phyloP scores from a whole-genome alignment of 2,797 vertebrate genomes.

The Peromyscus aztecus region DNA sequence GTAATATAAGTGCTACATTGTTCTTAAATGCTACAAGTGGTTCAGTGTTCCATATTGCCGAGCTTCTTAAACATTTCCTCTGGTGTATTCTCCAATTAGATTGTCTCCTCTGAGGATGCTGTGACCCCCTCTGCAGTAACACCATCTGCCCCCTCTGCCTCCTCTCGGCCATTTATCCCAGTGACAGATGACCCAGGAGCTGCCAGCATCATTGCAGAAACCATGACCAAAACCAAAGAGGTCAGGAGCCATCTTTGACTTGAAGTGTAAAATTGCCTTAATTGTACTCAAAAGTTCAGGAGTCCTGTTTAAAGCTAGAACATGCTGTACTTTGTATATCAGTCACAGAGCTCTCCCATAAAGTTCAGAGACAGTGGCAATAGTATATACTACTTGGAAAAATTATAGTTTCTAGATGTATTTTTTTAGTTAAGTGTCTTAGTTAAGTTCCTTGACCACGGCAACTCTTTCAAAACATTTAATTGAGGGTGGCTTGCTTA shows the following conservation, averaged over 20 bases:
- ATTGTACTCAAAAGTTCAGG: neutral
- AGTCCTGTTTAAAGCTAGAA: neutral
- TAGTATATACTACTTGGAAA: neutral
- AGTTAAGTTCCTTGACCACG: neutral
- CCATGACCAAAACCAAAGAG: conserved; percentile 99
- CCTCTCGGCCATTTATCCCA: conserved; percentile 98
- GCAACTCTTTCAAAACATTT: neutral
- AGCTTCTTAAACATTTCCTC: neutral
- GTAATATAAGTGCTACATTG: neutral
- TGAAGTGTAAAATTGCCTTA: neutral
- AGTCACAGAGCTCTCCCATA: neutral
- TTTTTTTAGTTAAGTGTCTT: neutral
- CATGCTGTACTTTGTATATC: fast-evolving
- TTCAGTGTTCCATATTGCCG: neutral
- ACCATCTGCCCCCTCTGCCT: conserved; percentile 94
- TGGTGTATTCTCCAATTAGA: conserved; percentile 86
- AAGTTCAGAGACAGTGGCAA: neutral
- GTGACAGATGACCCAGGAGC: conserved; percentile 99
- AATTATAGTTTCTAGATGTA: neutral
- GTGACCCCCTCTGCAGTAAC: conserved; percentile 97
- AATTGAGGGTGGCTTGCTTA: neutral
- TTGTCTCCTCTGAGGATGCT: conserved; percentile 94
- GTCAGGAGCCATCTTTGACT: conserved; percentile 82
- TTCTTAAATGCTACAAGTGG: neutral
- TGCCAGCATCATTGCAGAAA: conserved; percentile 99